A percentile compares a stretch with the other conserved stretches of the same genome.
These are phyloP conservation scores for Seriola aureovittata DNA, from an alignment of 2,113 vertebrate species.

Conservation along the genomic window DNA sequence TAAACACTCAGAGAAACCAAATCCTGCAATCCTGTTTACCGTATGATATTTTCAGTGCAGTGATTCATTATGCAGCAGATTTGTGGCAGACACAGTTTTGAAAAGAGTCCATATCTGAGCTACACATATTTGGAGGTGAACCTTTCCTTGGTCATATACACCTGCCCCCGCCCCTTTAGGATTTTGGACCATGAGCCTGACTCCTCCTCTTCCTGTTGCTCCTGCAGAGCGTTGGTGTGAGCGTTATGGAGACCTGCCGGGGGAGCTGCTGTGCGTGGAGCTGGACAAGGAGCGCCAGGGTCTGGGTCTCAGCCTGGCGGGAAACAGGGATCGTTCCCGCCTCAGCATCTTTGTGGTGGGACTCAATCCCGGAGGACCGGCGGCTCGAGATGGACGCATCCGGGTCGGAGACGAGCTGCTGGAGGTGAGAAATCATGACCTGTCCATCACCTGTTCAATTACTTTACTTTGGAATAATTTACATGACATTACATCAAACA, in stretches of 20 bases:
- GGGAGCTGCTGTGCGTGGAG: conserved; percentile 94
- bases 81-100: too few species aligned
- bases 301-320: conserved; percentile 95
- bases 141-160: too few species aligned
- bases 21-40: too few species aligned
- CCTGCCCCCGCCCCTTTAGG: too few species aligned
- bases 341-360: conserved; percentile 97
- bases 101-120: too few species aligned
- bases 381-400: conserved; percentile 89
- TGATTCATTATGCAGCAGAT: too few species aligned
- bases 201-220: background rate
- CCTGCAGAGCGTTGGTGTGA: conserved; percentile 93
- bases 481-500: too few species aligned
- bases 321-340: conserved; percentile 92
- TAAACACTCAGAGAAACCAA: too few species aligned
- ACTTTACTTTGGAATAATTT: too few species aligned
- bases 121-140: too few species aligned
- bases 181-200: background rate
- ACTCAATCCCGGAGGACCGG: conserved; percentile 90
- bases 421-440: conserved; percentile 86
- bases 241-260: conserved; percentile 92
- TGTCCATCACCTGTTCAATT: too few species aligned
- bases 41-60: too few species aligned
- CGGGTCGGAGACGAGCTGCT: conserved; percentile 92
- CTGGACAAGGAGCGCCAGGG: conserved; percentile 96